phyloP scores from a whole-genome alignment of 2,797 vertebrate species.

The Balearica regulorum region DNA sequence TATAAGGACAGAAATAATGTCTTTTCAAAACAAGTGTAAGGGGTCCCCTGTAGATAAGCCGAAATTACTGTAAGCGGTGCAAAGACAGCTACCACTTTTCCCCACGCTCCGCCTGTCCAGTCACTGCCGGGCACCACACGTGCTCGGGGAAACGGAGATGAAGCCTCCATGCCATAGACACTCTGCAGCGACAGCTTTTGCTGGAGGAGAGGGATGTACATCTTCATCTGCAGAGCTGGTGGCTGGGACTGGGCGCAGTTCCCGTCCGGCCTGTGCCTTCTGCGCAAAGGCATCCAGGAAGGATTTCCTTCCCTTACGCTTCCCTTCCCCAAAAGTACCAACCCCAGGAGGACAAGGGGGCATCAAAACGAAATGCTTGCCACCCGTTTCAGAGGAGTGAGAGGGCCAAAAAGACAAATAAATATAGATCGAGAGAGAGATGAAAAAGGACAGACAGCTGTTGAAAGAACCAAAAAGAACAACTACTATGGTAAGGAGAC shows the following conservation, averaged over 20 bases:
- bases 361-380: neutral
- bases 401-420: neutral
- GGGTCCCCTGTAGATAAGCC: neutral
- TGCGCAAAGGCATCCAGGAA: neutral
- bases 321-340: neutral
- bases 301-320: neutral
- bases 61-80: neutral
- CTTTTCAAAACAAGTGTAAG: neutral
- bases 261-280: neutral
- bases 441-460: neutral
- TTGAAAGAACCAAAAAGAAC: neutral
- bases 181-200: neutral
- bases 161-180: neutral
- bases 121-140: fast-evolving
- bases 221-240: neutral
- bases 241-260: neutral
- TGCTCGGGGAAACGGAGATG: fast-evolving
- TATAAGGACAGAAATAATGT: neutral
- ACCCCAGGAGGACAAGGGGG: neutral
- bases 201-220: neutral
- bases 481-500: neutral
- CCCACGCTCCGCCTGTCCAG: neutral
- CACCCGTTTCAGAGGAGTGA: neutral
- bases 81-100: neutral
- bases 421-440: neutral